Conservation (phyloP, 2,888 invertebrate genomes). For the Zaprionus lineosus region DNA sequence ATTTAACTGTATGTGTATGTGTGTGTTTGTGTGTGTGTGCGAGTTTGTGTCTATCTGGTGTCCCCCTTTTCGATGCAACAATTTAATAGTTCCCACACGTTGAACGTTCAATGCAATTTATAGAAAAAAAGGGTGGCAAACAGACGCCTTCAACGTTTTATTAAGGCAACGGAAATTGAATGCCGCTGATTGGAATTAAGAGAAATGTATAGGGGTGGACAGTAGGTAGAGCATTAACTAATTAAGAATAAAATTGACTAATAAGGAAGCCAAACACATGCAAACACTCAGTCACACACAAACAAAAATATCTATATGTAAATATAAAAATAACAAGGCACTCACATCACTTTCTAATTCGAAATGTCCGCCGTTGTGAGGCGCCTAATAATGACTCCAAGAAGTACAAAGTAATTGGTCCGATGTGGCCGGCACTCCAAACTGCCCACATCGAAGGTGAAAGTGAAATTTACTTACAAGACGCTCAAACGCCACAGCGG, state of each 20-base stretch:
- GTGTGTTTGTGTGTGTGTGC: slow-evolving; percentile 19
- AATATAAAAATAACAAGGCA: too few species aligned
- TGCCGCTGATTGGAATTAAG: slow-evolving; percentile 52
- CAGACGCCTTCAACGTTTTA: slow-evolving; percentile 2
- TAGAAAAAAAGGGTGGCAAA: slow-evolving; percentile 10
- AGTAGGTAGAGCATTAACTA: slow-evolving; percentile 27
- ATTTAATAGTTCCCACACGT: slow-evolving; percentile 70
- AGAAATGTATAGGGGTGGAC: slow-evolving; percentile 5
- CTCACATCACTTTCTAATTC: slow-evolving; percentile 61
- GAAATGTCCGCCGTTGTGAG: slow-evolving; percentile 32
- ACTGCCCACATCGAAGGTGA: slow-evolving; percentile 67
- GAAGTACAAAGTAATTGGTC: slow-evolving; percentile 56
- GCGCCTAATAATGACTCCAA: slow-evolving; percentile 30
- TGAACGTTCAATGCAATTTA: slow-evolving; percentile 36
- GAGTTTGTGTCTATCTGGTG: slow-evolving; percentile 17
- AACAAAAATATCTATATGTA: too few species aligned
- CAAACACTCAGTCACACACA: slow-evolving; percentile 3
- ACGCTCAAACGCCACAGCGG: slow-evolving; percentile 23
- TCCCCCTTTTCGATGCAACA: slow-evolving; percentile 63
- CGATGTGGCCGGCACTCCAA: slow-evolving; percentile 34
- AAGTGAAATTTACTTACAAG: slow-evolving; percentile 59
- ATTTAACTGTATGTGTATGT: slow-evolving; percentile 28
- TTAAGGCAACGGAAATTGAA: slow-evolving; percentile 15
- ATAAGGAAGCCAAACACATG: slow-evolving; percentile 10
- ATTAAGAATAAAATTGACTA: slow-evolving; percentile 33